phyloP scores from a whole-genome alignment of 2,797 vertebrate genomes.

The Phalloptychus januarius region DNA sequence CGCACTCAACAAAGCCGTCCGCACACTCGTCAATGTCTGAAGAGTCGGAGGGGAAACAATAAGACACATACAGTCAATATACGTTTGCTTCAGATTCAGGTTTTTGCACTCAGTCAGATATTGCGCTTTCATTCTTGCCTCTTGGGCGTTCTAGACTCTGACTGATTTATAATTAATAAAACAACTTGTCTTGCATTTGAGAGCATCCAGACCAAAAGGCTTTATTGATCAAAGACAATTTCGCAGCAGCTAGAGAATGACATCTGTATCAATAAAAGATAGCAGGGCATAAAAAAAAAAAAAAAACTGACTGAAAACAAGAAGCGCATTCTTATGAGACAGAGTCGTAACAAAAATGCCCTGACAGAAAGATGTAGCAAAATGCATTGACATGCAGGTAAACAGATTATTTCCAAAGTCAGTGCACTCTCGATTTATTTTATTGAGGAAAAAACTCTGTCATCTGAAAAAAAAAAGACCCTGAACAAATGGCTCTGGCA shows the following conservation, averaged over 20 bases:
- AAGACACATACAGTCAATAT: conserved; percentile 19
- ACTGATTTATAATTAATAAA: conserved; percentile 64
- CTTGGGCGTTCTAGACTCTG: conserved; percentile 37
- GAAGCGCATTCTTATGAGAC: conserved; percentile 31
- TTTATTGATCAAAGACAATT: conserved; percentile 59
- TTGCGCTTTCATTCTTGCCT: conserved; percentile 40
- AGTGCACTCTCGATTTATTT: conserved; percentile 11
- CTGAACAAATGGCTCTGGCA: conserved; percentile 38
- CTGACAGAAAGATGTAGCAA: neutral
- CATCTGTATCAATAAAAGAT: conserved; percentile 58
- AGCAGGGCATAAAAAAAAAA: conserved; percentile 29
- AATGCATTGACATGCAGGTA: conserved; percentile 1
- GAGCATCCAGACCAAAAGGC: conserved; percentile 34
- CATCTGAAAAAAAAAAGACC: conserved; percentile 12
- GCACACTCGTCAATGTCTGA: conserved; percentile 97
- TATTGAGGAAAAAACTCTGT: conserved; percentile 14
- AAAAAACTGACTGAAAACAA: conserved; percentile 28
- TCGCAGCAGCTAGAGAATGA: conserved; percentile 38
- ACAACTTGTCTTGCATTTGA: conserved; percentile 41
- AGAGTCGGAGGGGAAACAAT: conserved; percentile 2
- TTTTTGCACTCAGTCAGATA: conserved; percentile 23
- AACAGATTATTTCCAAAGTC: conserved; percentile 15
- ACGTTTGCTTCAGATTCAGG: conserved; percentile 26
- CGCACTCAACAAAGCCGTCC: conserved; percentile 96
- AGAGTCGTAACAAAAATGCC: conserved; percentile 18